A percentile compares a stretch with the other conserved stretches of the same genome.
These are phyloP conservation scores for Botia kubotai DNA, from an alignment of 2,797 vertebrate genomes.

Conservation along the genomic window DNA sequence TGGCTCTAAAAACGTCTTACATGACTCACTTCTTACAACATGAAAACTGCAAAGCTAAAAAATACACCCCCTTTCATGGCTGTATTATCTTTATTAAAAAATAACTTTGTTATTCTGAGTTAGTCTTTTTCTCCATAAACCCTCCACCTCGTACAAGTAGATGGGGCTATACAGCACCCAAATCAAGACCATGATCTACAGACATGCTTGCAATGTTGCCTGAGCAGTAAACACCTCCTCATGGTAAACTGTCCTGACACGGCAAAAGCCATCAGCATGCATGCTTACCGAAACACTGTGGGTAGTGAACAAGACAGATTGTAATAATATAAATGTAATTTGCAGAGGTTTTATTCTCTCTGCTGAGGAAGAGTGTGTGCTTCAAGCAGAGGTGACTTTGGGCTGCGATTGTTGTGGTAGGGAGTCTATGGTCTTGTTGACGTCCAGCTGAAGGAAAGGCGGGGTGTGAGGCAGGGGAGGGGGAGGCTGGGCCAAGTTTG, in stretches of 20 bases:
- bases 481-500: conserved; percentile 63
- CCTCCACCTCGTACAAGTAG: conserved; percentile 47
- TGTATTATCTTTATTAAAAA: conserved; percentile 62
- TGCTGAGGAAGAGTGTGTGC: conserved; percentile 66
- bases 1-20: conserved; percentile 80
- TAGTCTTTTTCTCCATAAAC: conserved; percentile 46
- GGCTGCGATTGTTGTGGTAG: conserved; percentile 81
- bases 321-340: conserved; percentile 66
- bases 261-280: conserved; percentile 88
- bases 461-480: conserved; percentile 19
- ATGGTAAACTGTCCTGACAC: conserved; percentile 82
- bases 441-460: conserved; percentile 74
- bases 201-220: conserved; percentile 47
- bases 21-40: conserved; percentile 74
- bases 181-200: conserved; percentile 38
- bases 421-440: conserved; percentile 57
- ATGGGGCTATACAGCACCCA: conserved; percentile 11
- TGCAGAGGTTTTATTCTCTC: conserved; percentile 60
- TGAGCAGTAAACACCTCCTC: conserved; percentile 57
- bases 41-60: conserved; percentile 79
- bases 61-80: conserved; percentile 69
- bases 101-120: conserved; percentile 46
- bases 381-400: conserved; percentile 92
- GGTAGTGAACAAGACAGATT: conserved; percentile 85
- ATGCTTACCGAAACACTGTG: conserved; percentile 75